Percentiles rank a stretch among this genome's conserved stretches.
Conservation (phyloP, 2,888 invertebrate genomes). For the Calameuta pallipes region DNA sequence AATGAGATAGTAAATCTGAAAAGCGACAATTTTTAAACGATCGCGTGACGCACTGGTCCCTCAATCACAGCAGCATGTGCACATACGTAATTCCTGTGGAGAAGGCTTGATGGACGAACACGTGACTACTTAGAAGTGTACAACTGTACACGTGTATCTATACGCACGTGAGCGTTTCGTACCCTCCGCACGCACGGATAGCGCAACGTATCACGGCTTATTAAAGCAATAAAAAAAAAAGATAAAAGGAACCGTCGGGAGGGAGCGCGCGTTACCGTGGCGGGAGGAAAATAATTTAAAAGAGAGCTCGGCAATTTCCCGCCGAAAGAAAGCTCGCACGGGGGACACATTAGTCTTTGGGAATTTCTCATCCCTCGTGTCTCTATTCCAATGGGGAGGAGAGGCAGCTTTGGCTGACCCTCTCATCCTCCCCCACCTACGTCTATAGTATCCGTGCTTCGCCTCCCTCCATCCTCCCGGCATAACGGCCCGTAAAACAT, state of each 20-base stretch:
- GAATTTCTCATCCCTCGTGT: constrained; percentile 11
- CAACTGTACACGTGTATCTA: constrained; percentile 21
- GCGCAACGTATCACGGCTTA: no score
- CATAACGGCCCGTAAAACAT: constrained; percentile 44
- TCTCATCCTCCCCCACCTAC: background rate
- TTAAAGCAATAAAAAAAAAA: no score
- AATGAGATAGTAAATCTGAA: no score
- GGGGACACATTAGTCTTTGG: constrained; percentile 31
- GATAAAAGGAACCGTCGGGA: no score
- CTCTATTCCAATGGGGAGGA: no score
- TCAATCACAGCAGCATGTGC: no score
- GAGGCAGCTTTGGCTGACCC: background rate
- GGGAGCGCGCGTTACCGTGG: background rate
- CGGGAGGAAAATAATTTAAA: constrained; percentile 29
- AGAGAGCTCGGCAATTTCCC: constrained; percentile 28
- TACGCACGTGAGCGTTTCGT: constrained; percentile 33
- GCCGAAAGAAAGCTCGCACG: constrained; percentile 33
- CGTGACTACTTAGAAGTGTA: no score
- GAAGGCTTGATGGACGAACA: no score
- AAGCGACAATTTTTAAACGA: no score
- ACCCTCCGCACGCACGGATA: constrained; percentile 11
- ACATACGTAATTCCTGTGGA: no score
- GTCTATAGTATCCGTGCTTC: constrained; percentile 10
- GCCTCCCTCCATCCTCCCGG: constrained; percentile 12
- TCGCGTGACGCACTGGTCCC: no score